A percentile compares a stretch with the other conserved stretches of the same genome.
phyloP scores from a whole-genome alignment of 2,888 invertebrate genomes.

The Notodonta ziczac region DNA sequence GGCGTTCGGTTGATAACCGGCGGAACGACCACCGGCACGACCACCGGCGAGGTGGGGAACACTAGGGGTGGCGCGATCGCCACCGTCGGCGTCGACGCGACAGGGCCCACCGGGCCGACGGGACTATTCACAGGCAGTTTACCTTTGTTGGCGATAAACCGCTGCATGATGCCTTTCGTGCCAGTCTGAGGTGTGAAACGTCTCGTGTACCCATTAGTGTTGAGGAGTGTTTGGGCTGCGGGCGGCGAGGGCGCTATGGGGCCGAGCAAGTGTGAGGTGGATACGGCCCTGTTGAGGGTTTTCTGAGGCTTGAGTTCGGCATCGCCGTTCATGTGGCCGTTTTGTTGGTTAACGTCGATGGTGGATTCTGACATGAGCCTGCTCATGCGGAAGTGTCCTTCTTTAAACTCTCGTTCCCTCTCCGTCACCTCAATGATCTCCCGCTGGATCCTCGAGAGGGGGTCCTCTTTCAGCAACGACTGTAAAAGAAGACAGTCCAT shows the following conservation, averaged over 20 bases:
- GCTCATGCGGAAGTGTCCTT: conserved; percentile 81
- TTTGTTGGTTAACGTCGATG: conserved; percentile 76
- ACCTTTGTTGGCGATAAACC: conserved; percentile 92
- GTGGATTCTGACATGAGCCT: conserved; percentile 77
- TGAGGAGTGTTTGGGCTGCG: conserved; percentile 61
- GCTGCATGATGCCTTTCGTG: conserved; percentile 93
- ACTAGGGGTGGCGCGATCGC: conserved; percentile 58
- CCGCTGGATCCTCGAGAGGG: conserved; percentile 92
- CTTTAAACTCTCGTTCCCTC: conserved; percentile 92
- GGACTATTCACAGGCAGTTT: conserved; percentile 73
- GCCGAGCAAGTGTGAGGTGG: conserved; percentile 75
- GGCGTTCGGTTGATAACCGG: conserved; percentile 82
- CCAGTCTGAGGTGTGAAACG: conserved; percentile 87
- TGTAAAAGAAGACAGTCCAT: conserved; percentile 50
- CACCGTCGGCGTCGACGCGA: conserved; percentile 53
- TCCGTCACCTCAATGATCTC: conserved; percentile 95
- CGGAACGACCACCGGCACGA: conserved; percentile 55
- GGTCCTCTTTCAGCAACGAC: conserved; percentile 87
- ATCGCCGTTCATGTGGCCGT: conserved; percentile 72
- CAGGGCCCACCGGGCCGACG: conserved; percentile 50
- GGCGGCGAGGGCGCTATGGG: conserved; percentile 69
- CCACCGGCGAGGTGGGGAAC: conserved; percentile 60
- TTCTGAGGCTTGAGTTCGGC: conserved; percentile 56
- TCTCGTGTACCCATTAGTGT: conserved; percentile 81
- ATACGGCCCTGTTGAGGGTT: conserved; percentile 72